Conservation (phyloP, 1,140 invertebrate species). For the Orius insidiosus region DNA sequence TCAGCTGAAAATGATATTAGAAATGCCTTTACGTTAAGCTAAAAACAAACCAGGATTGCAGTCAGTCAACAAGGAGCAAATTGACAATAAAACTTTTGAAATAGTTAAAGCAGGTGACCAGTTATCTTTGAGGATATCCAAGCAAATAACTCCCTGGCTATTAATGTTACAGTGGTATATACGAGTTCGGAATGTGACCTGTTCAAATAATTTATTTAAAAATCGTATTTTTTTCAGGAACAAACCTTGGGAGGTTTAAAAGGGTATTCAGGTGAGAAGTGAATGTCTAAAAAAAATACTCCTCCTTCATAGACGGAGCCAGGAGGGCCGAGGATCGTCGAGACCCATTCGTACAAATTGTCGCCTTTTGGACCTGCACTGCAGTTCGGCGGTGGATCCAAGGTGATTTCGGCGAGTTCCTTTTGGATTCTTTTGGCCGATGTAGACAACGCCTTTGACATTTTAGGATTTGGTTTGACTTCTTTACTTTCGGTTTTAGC, state of each 20-base stretch:
- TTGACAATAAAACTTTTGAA: conserved; percentile 84
- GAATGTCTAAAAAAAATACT: conserved; percentile 89
- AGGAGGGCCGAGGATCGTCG: conserved; percentile 86
- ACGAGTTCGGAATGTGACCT: conserved; percentile 90
- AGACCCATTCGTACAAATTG: conserved; percentile 96
- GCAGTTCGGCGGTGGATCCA: conserved; percentile 93
- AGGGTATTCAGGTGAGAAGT: conserved; percentile 91
- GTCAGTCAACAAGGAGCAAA: conserved; percentile 88
- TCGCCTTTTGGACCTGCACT: conserved; percentile 92
- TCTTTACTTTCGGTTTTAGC: conserved; percentile 57
- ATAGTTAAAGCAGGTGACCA: conserved; percentile 92
- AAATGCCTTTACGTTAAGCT: too few relatives aligned
- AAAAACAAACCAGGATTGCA: conserved; percentile 64
- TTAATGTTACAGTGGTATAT: conserved; percentile 97
- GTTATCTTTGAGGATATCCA: conserved; percentile 91
- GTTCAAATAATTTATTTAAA: conserved; percentile 5
- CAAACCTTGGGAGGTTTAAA: conserved; percentile 88
- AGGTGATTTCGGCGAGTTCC: conserved; percentile 87
- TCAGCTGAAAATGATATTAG: conserved; percentile 58
- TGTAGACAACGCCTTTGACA: conserved; percentile 81
- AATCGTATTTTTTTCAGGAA: conserved; percentile 1
- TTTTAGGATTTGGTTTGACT: conserved; percentile 75
- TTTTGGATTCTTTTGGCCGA: conserved; percentile 91
- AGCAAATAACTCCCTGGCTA: conserved; percentile 88
- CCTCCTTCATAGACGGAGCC: conserved; percentile 89